These are phyloP conservation scores for Ctenomys sociabilis DNA, from an alignment of 2,113 vertebrate species.

Conservation along the genomic window DNA sequence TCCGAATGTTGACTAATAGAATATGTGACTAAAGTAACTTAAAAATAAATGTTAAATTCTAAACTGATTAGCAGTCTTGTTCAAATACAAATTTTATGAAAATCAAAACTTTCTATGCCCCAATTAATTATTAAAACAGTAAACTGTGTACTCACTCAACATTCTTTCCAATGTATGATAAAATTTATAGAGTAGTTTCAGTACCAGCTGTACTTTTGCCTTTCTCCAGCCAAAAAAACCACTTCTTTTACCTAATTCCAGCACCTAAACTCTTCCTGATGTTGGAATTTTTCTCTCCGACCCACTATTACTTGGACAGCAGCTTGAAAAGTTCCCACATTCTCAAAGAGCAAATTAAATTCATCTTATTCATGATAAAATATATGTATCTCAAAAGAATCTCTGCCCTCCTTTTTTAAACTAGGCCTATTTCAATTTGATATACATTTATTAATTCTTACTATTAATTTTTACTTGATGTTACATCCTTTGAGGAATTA, in stretches of 20 bases:
- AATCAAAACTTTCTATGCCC: not conserved
- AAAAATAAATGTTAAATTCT: constrained; percentile 50
- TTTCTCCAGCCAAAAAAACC: constrained; percentile 30
- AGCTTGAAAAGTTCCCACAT: constrained; percentile 5
- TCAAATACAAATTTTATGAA: constrained; percentile 45
- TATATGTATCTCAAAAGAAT: constrained; percentile 2
- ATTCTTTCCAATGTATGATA: constrained; percentile 65
- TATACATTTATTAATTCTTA: constrained; percentile 38
- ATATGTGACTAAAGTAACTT: not conserved
- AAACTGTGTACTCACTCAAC: constrained; percentile 29
- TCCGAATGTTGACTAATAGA: constrained; percentile 24
- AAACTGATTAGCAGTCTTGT: not conserved
- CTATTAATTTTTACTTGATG: not conserved
- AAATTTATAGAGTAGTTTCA: constrained; percentile 57
- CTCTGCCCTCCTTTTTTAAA: not conserved
- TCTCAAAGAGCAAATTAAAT: constrained; percentile 29
- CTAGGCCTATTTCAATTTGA: constrained; percentile 14
- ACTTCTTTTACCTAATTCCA: constrained; percentile 16
- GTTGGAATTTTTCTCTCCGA: constrained; percentile 25
- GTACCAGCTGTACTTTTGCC: constrained; percentile 32
- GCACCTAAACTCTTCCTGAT: constrained; percentile 23
- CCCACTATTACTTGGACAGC: not conserved
- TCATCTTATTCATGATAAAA: not conserved
- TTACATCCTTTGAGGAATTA: not conserved
- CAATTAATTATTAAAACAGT: constrained; percentile 66